Evolutionary conservation across 2,888 invertebrate species (phyloP).

Genomic region (Andricus curvator): DNA sequence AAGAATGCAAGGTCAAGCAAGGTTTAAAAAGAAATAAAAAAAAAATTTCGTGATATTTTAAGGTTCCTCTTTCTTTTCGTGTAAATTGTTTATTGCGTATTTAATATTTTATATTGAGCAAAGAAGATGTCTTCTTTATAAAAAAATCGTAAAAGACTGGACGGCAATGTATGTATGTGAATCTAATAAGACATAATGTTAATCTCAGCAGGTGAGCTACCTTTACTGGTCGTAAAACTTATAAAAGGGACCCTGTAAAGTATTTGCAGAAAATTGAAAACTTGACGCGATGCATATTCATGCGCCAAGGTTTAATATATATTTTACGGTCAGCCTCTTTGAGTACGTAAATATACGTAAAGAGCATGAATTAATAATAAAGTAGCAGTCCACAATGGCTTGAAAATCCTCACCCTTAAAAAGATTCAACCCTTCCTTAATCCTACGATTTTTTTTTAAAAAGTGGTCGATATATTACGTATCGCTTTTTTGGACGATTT

Average conservation of each 20-base stretch:
- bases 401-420: constrained; percentile 35
- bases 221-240: constrained; percentile 75
- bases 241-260: constrained; percentile 70
- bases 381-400: constrained; percentile 55
- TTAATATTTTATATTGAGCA: background rate
- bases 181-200: constrained; percentile 69
- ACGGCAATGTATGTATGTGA: constrained; percentile 54
- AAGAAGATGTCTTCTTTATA: background rate
- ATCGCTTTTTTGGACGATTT: too few species aligned
- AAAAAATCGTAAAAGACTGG: constrained; percentile 21
- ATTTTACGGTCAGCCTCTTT: constrained; percentile 70
- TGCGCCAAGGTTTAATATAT: constrained; percentile 71
- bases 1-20: too few species aligned
- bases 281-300: constrained; percentile 76
- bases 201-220: constrained; percentile 60
- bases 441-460: background rate
- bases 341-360: constrained; percentile 55
- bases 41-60: too few species aligned
- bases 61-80: background rate
- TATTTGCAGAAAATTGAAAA: constrained; percentile 76
- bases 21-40: too few species aligned
- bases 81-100: background rate
- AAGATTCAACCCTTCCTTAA: background rate
- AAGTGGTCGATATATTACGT: too few species aligned
- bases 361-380: constrained; percentile 60